Evolutionary conservation across 2,797 vertebrate species (phyloP).

Genomic region (Chanos chanos): DNA sequence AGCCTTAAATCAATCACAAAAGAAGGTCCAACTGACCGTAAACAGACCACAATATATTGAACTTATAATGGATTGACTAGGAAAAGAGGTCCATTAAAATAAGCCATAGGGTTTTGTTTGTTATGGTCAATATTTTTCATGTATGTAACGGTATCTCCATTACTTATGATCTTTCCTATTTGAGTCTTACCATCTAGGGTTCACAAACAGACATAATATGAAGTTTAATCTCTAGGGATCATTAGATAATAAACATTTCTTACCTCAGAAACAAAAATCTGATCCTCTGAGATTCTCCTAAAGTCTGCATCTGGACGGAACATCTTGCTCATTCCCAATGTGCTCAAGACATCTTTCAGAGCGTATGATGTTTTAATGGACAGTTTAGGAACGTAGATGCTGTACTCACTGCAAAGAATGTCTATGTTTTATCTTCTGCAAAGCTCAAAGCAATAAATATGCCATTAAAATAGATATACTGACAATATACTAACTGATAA

Average conservation of each 20-base stretch:
- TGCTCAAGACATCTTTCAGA: conserved; percentile 55
- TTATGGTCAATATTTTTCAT: too few species aligned
- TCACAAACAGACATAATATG: too few species aligned
- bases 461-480: too few species aligned
- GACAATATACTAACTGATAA: too few species aligned
- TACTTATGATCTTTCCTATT: not conserved
- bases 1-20: conserved; percentile 60
- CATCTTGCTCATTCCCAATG: conserved; percentile 71
- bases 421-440: too few species aligned
- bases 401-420: conserved; percentile 39
- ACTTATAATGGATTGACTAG: not conserved
- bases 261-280: conserved; percentile 62
- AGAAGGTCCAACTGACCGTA: not conserved
- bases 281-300: conserved; percentile 58
- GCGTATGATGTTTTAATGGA: conserved; percentile 66
- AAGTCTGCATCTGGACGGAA: conserved; percentile 62
- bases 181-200: too few species aligned
- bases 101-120: not conserved
- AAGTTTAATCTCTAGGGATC: not conserved
- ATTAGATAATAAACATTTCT: not conserved
- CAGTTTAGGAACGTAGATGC: conserved; percentile 66
- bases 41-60: not conserved
- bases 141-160: too few species aligned
- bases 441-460: too few species aligned
- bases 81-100: not conserved